Evolutionary conservation across 2,797 vertebrate species (phyloP).

Genomic region (Sebastes variabilis): DNA sequence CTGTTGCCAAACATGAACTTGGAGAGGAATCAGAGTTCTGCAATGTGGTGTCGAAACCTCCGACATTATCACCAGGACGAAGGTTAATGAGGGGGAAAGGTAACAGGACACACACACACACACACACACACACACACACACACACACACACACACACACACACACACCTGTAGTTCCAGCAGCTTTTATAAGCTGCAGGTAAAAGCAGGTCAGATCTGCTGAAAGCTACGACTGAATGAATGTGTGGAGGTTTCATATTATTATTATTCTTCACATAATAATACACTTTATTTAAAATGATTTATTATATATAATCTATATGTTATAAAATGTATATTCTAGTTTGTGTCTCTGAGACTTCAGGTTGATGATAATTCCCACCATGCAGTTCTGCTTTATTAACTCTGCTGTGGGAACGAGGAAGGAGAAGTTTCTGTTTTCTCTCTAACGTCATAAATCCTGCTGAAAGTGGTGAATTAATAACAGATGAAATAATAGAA

Average conservation of each 20-base stretch:
- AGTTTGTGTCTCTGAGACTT: too few species aligned
- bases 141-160: neutral
- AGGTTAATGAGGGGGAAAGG: conserved; percentile 66
- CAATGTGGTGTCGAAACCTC: conserved; percentile 27
- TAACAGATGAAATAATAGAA: too few species aligned
- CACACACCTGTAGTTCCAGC: neutral
- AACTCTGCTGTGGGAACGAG: too few species aligned
- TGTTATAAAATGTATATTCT: too few species aligned
- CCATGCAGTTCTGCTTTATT: too few species aligned
- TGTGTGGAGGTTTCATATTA: neutral
- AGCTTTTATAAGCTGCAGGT: neutral
- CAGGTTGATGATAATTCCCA: too few species aligned
- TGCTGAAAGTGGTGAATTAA: too few species aligned
- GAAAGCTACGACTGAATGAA: neutral
- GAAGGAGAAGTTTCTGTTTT: too few species aligned
- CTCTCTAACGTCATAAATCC: too few species aligned
- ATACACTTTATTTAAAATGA: too few species aligned
- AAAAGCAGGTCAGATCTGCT: neutral
- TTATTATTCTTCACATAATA: neutral
- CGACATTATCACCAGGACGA: conserved; percentile 53
- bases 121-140: neutral
- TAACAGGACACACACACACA: neutral
- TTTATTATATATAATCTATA: too few species aligned
- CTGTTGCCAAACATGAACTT: conserved; percentile 57
- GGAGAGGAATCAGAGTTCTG: conserved; percentile 36